Evolutionary conservation across 2,888 invertebrate species (phyloP).

Genomic region (Galeopsomyia nigrocyanea): DNA sequence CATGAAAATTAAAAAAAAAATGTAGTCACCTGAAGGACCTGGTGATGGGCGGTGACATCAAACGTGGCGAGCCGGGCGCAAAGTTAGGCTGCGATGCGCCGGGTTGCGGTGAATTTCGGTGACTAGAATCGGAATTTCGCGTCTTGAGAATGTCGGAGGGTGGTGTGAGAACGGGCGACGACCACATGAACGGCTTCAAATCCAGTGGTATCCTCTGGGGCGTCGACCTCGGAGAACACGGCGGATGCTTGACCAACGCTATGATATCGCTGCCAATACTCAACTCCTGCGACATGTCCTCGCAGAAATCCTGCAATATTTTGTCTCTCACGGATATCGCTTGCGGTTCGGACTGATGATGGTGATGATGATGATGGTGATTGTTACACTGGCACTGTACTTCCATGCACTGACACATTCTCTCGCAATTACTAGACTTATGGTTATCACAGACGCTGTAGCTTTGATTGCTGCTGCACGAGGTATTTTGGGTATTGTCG

Average conservation of each 20-base stretch:
- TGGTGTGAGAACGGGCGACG: constrained; percentile 60
- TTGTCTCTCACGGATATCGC: constrained; percentile 66
- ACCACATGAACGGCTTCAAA: constrained; percentile 59
- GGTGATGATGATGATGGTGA: no score
- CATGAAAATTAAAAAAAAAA: neutral
- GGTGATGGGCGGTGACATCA: constrained; percentile 65
- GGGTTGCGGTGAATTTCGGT: constrained; percentile 63
- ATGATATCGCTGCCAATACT: constrained; percentile 65
- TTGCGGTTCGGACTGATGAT: constrained; percentile 51
- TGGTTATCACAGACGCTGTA: constrained; percentile 63
- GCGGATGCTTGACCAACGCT: constrained; percentile 65
- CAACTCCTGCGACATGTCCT: constrained; percentile 64
- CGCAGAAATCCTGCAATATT: constrained; percentile 67
- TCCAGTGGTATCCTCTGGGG: constrained; percentile 65
- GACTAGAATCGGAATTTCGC: constrained; percentile 66
- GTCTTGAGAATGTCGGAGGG: constrained; percentile 65
- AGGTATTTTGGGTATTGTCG: constrained; percentile 58
- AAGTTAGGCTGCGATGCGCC: constrained; percentile 60
- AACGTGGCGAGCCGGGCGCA: constrained; percentile 62
- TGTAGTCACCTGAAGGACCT: constrained; percentile 51
- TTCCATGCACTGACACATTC: constrained; percentile 59
- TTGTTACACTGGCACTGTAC: constrained; percentile 58
- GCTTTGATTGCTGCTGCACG: constrained; percentile 60
- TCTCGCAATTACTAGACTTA: constrained; percentile 59
- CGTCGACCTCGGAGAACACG: constrained; percentile 65